phyloP scores from a whole-genome alignment of 2,888 invertebrate genomes.

The Steinernema carpocapsae region DNA sequence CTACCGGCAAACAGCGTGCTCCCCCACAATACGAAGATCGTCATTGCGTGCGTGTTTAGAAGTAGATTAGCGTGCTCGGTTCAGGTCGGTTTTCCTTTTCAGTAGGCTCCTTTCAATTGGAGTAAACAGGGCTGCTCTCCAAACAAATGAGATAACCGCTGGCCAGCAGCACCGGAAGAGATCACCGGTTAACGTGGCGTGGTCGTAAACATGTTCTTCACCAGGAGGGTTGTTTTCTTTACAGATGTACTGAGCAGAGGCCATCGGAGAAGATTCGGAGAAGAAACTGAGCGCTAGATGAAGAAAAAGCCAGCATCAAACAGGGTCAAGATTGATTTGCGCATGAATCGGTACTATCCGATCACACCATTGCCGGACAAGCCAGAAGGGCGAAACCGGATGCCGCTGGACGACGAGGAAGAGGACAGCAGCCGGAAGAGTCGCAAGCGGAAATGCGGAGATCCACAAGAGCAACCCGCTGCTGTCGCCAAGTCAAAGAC shows the following conservation, averaged over 20 bases:
- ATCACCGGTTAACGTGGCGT: constrained; percentile 14
- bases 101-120: not conserved
- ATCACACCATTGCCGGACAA: constrained; percentile 20
- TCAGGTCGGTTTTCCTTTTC: not conserved
- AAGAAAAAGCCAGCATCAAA: not conserved
- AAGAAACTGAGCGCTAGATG: not conserved
- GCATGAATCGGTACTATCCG: constrained; percentile 17
- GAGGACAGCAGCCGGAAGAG: too few relatives aligned
- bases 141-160: constrained; percentile 26
- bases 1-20: constrained; percentile 1
- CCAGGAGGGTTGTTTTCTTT: not conserved
- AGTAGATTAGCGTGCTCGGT: not conserved
- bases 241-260: too few relatives aligned
- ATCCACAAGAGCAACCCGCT: not conserved
- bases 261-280: not conserved
- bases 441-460: too few relatives aligned
- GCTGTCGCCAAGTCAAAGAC: not conserved
- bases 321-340: constrained; percentile 10
- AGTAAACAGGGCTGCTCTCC: constrained; percentile 8
- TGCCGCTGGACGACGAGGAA: constrained; percentile 6
- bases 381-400: not conserved
- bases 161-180: not conserved
- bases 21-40: not conserved
- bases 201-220: not conserved
- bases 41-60: constrained; percentile 2